Percentiles rank a stretch among this genome's conserved stretches.
phyloP scores from a whole-genome alignment of 2,113 vertebrate genomes.

The Apeltes quadracus region DNA sequence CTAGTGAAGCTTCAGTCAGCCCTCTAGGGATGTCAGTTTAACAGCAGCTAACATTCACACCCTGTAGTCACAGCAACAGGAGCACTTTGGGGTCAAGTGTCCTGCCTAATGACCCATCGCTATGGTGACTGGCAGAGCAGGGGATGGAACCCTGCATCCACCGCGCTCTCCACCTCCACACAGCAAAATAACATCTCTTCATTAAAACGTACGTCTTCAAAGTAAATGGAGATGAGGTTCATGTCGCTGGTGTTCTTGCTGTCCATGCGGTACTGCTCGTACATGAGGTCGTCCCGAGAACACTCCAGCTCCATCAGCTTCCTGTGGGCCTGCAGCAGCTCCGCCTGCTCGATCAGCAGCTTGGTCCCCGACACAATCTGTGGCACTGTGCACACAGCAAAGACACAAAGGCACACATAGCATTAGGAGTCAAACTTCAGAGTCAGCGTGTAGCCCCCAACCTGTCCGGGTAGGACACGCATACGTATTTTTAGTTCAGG shows the following conservation, averaged over 20 bases:
- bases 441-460: not conserved
- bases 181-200: not conserved
- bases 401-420: not conserved
- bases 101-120: no score
- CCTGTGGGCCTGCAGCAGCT: conserved; percentile 91
- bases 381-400: conserved; percentile 81
- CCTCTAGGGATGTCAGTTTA: no score
- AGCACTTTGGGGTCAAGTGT: no score
- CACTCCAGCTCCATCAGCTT: conserved; percentile 96
- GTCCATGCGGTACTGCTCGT: conserved; percentile 97
- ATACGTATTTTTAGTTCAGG: not conserved
- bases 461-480: not conserved
- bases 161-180: no score
- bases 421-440: not conserved
- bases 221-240: conserved; percentile 92
- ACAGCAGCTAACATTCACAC: no score
- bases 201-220: conserved; percentile 78
- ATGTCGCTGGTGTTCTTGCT: conserved; percentile 93
- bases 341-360: conserved; percentile 90
- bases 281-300: conserved; percentile 95
- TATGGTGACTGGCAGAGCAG: no score
- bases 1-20: no score
- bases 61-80: no score
- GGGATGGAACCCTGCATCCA: no score
- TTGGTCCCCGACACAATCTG: conserved; percentile 93